These are phyloP conservation scores for Plagodis dolabraria DNA, from an alignment of 2,888 invertebrate species.

Conservation along the genomic window DNA sequence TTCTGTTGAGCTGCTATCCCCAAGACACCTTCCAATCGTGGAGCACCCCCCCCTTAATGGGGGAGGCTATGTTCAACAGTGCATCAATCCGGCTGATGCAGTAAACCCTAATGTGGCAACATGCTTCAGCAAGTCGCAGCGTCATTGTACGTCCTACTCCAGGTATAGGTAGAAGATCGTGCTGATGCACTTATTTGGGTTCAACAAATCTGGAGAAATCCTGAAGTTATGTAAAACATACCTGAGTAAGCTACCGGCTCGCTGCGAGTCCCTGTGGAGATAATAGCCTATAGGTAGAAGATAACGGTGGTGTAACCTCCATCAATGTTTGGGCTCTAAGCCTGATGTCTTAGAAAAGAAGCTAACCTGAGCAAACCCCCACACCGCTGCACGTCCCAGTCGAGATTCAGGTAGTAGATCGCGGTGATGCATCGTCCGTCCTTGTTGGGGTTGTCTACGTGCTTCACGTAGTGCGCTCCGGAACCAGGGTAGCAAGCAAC, in stretches of 20 bases:
- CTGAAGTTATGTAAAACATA: too few species aligned
- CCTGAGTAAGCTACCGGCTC: too few species aligned
- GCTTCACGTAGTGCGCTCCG: conserved; percentile 97
- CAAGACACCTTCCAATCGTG: too few species aligned
- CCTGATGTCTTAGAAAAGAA: not conserved
- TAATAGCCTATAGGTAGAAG: too few species aligned
- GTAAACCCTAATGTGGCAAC: too few species aligned
- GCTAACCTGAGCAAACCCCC: conserved; percentile 93
- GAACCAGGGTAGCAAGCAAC: conserved; percentile 98
- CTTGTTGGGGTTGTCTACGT: conserved; percentile 98
- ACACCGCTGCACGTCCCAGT: conserved; percentile 94
- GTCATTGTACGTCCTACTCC: conserved; percentile 94
- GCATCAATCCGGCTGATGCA: too few species aligned
- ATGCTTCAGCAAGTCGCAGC: conserved; percentile 93
- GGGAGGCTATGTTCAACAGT: too few species aligned
- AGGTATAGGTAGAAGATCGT: conserved; percentile 98
- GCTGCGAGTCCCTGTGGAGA: too few species aligned
- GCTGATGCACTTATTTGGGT: conserved; percentile 87
- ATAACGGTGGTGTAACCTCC: conserved; percentile 86
- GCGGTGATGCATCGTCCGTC: conserved; percentile 99
- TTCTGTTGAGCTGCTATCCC: too few species aligned
- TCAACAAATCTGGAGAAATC: too few species aligned
- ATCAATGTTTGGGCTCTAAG: conserved; percentile 94
- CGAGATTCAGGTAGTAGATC: conserved; percentile 98
- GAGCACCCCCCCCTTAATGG: too few species aligned